These are phyloP conservation scores for Gadus chalcogrammus DNA, from an alignment of 2,113 vertebrate species.

Conservation along the genomic window DNA sequence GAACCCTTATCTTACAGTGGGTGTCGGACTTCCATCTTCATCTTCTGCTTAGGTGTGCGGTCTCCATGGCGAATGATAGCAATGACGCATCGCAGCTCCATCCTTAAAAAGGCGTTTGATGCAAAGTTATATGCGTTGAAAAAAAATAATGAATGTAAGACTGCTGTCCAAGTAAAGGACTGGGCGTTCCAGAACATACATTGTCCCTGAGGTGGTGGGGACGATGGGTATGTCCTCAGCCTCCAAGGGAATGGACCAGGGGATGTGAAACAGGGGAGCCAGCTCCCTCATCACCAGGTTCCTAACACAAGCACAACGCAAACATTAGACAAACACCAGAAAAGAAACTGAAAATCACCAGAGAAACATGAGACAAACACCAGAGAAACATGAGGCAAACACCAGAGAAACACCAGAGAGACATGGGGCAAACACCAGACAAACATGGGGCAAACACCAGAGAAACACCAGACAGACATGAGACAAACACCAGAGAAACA, in stretches of 20 bases:
- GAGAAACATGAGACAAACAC: constrained; percentile 50
- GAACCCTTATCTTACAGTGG: constrained; percentile 73
- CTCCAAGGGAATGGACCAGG: constrained; percentile 95
- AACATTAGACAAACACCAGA: background rate
- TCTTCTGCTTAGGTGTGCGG: constrained; percentile 96
- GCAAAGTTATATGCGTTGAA: background rate
- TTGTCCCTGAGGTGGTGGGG: constrained; percentile 95
- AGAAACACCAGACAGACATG: too few species aligned
- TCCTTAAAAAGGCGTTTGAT: constrained; percentile 71
- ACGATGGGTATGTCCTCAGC: constrained; percentile 98
- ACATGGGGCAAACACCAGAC: constrained; percentile 50
- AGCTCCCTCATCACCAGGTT: constrained; percentile 98
- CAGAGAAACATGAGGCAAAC: background rate
- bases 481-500: too few species aligned
- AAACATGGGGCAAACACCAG: too few species aligned
- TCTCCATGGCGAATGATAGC: constrained; percentile 95
- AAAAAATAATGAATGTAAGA: too few species aligned
- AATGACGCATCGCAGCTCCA: constrained; percentile 97
- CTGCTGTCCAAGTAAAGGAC: too few species aligned
- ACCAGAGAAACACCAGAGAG: too few species aligned
- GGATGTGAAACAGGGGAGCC: constrained; percentile 94
- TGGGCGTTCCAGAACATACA: constrained; percentile 63
- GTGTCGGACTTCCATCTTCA: constrained; percentile 98
- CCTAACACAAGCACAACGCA: constrained; percentile 61
- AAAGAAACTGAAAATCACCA: too few species aligned